Evolutionary conservation across 2,113 vertebrate species (phyloP).

Genomic region (Crocuta crocuta): DNA sequence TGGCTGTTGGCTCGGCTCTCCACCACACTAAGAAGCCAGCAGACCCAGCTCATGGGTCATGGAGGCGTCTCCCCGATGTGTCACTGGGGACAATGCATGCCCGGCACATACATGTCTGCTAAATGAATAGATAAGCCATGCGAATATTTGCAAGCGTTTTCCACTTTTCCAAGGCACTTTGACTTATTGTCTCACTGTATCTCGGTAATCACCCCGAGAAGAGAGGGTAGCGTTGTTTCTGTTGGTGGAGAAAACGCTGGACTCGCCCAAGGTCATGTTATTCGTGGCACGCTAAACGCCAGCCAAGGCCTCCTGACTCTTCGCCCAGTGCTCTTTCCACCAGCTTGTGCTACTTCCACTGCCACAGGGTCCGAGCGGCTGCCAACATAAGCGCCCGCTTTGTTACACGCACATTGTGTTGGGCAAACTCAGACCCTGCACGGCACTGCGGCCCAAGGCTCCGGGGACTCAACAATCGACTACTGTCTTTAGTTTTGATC

Average conservation of each 20-base stretch:
- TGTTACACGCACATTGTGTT: background rate
- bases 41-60: background rate
- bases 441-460: slow-evolving; percentile 44
- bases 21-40: background rate
- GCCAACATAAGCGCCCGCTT: slow-evolving; percentile 65
- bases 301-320: slow-evolving; percentile 61
- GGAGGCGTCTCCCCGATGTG: background rate
- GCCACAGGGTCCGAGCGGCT: background rate
- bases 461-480: slow-evolving; percentile 52
- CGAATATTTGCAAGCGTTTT: background rate
- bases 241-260: background rate
- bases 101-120: background rate
- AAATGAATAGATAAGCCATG: background rate
- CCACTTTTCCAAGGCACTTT: slow-evolving; percentile 31
- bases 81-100: background rate
- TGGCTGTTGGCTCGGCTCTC: background rate
- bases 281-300: slow-evolving; percentile 4
- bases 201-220: slow-evolving; percentile 24
- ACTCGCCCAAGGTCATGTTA: slow-evolving; percentile 52
- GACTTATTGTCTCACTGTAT: slow-evolving; percentile 19
- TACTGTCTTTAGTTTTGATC: slow-evolving; percentile 57
- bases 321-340: slow-evolving; percentile 40
- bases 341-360: background rate
- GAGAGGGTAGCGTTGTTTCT: slow-evolving; percentile 35
- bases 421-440: slow-evolving; percentile 25